Base-by-base conservation (phyloP, 2,888 invertebrate species). In the Frankliniella intonsa region DNA sequence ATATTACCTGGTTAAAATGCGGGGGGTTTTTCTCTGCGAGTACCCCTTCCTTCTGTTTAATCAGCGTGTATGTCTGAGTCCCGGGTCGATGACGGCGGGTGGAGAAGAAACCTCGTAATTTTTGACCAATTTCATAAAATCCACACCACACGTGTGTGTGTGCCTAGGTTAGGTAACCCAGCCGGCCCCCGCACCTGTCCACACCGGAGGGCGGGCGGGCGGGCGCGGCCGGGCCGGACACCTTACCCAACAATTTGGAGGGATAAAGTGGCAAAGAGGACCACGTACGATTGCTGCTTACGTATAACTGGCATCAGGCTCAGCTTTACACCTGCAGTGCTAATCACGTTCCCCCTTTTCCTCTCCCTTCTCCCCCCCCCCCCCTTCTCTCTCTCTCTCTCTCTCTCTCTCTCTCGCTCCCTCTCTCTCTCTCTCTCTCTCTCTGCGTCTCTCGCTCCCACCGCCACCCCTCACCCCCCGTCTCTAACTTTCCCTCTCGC, bases 241-340 rank as follows among this genome's bases (percentile, higher is more conserved):
- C 69, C 69, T 25, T 22, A 76, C 69, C 69, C 69, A 7, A 25
- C 69, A 76, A 76, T 76, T 76, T 76, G 8, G 69, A 12, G 25
- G 69, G 25, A 76, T 76, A 76, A 76, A 76, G 69, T 76, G 69
- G 69, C 69, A 76, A 25, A 22, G 69, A 76, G 62, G 17, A 62
- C 62, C 19, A 62, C n/a, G 62, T 62, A 62, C 62, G 62, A 62
- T 62, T 62, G 62, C 62, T 62, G 62, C 62, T 17, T 17, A 62
- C 62, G 62, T 62, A 62, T 62, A 62, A 62, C 62, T 14, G 69
- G 69, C 69, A 76, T 22, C 69, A 65, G 17, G 65, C 65, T 22
- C 22, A 11, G 22, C 69, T 62, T 62, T 25, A 76, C 69, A 76
- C 69, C 69, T 76, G 69, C 69, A 25, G 22, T 76, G 69, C 69